phyloP scores from a whole-genome alignment of 64 coral and sea anemone genomes.

The Dendronephthya gigantea region DNA sequence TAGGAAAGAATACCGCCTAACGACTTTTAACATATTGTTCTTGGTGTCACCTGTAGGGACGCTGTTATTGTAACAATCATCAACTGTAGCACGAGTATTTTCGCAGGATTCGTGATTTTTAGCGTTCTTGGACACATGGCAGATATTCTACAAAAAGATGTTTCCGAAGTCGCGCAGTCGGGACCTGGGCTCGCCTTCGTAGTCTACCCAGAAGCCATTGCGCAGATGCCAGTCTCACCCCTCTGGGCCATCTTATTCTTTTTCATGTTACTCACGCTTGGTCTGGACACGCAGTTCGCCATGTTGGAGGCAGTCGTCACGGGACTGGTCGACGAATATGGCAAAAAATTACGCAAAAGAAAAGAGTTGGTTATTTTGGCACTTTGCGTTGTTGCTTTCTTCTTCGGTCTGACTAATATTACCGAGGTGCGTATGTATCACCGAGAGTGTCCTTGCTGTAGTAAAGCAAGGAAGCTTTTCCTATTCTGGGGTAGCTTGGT shows the following conservation, averaged over 20 bases:
- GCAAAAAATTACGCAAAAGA: conserved; percentile 44
- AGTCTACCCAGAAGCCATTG: conserved; percentile 88
- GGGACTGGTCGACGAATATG: conserved; percentile 81
- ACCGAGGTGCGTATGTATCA: conserved; percentile 48
- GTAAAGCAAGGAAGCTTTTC: too few species aligned
- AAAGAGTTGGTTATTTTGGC: conserved; percentile 84
- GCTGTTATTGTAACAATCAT: conserved; percentile 76
- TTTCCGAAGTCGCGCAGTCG: conserved; percentile 61
- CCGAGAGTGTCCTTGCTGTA: too few species aligned
- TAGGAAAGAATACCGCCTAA: too few species aligned
- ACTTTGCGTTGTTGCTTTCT: conserved; percentile 68
- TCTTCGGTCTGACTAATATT: conserved; percentile 77
- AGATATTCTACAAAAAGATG: conserved; percentile 64
- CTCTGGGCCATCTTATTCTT: conserved; percentile 89
- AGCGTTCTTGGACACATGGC: conserved; percentile 96
- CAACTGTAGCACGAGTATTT: conserved; percentile 93
- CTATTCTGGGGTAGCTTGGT: too few species aligned
- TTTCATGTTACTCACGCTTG: conserved; percentile 91
- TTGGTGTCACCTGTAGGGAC: too few species aligned
- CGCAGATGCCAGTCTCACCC: conserved; percentile 96
- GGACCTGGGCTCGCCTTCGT: conserved; percentile 95
- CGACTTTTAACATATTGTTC: too few species aligned
- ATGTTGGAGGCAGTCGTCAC: conserved; percentile 97
- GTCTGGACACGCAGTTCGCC: conserved; percentile 95
- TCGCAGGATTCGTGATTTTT: conserved; percentile 90